Evolutionary conservation across 92 coral and sea anemone genomes (phyloP).

Genomic region (Zoanthus sociatus): DNA sequence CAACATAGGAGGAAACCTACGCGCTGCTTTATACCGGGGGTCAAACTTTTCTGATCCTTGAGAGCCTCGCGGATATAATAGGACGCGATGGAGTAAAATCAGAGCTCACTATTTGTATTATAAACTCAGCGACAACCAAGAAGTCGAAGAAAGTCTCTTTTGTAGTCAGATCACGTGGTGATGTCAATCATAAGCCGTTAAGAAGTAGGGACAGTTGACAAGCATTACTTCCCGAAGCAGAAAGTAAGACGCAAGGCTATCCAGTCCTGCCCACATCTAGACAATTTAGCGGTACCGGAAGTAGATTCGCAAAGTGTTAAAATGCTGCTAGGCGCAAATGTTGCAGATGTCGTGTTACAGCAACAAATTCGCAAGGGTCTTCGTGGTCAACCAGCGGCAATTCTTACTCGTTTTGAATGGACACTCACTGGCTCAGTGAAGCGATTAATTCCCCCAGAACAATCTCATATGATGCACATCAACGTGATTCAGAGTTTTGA

Average conservation of each 20-base stretch:
- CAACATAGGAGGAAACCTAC: not conserved
- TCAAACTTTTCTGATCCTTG: constrained; percentile 62
- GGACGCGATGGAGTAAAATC: constrained; percentile 34
- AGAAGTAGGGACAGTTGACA: not conserved
- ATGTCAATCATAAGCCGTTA: no score
- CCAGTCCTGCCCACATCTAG: not conserved
- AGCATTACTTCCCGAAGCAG: not conserved
- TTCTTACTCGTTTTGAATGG: not conserved
- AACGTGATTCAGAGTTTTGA: not conserved
- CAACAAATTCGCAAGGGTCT: not conserved
- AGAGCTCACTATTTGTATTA: not conserved
- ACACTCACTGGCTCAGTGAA: constrained; percentile 3
- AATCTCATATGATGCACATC: no score
- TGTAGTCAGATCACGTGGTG: no score
- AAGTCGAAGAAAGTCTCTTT: no score
- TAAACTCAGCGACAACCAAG: no score
- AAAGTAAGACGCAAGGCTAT: not conserved
- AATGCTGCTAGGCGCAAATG: not conserved
- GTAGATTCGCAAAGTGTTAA: not conserved
- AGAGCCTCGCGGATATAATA: constrained; percentile 35
- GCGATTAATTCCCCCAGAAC: not conserved
- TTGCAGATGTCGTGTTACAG: not conserved
- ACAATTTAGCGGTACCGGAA: not conserved
- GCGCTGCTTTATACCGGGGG: constrained; percentile 52
- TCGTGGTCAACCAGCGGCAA: not conserved